Evolutionary conservation across 2,797 vertebrate species (phyloP).

Genomic region (Clamator glandarius): DNA sequence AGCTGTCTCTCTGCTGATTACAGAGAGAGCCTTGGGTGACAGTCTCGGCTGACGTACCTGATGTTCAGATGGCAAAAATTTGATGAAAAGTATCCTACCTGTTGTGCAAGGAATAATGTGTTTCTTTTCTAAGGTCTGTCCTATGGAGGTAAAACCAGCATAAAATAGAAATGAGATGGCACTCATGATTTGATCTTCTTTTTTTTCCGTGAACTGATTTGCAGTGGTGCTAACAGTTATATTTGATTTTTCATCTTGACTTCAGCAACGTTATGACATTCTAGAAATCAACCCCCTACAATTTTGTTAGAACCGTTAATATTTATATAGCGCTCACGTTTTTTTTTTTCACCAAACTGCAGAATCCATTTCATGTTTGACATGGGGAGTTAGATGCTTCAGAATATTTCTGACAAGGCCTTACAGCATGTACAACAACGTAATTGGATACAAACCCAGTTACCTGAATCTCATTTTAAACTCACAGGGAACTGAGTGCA

Average conservation of each 20-base stretch:
- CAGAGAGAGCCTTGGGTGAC: background rate
- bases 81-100: background rate
- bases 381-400: background rate
- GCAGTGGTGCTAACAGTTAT: background rate
- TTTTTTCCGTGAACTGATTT: background rate
- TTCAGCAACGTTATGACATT: background rate
- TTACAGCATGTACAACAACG: accelerated
- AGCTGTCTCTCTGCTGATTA: constrained; percentile 48
- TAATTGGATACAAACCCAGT: background rate
- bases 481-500: background rate
- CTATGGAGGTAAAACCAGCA: background rate
- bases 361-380: background rate
- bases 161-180: background rate
- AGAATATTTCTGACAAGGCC: background rate
- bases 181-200: background rate
- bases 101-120: background rate
- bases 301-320: background rate
- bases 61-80: constrained; percentile 10
- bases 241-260: background rate
- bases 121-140: background rate
- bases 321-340: background rate
- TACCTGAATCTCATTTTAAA: background rate
- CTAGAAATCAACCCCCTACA: background rate
- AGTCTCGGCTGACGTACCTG: background rate
- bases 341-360: background rate